These are phyloP conservation scores for Bombus consobrinus DNA, from an alignment of 1,140 invertebrate species.

Conservation along the genomic window DNA sequence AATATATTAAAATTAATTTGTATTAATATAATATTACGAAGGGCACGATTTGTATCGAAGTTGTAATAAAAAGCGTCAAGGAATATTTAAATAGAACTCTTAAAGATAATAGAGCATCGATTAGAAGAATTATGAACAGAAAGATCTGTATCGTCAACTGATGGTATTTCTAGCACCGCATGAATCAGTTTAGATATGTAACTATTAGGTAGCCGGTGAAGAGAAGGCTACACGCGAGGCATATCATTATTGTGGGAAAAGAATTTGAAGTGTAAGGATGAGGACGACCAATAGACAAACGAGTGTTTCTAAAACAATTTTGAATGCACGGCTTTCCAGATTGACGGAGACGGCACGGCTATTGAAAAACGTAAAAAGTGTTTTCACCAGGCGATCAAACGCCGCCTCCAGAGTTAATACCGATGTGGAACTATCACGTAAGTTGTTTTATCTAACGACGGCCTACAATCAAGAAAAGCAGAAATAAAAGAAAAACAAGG, in stretches of 20 bases:
- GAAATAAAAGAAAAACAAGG: background rate
- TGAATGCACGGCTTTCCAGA: constrained; percentile 86
- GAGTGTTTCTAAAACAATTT: constrained; percentile 56
- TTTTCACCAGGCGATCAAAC: constrained; percentile 92
- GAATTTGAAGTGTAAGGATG: constrained; percentile 10
- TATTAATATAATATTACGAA: too few species aligned
- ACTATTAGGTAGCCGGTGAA: constrained; percentile 12
- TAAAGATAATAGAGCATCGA: background rate
- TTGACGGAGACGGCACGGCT: constrained; percentile 97
- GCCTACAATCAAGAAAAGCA: constrained; percentile 13
- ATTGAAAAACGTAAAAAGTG: constrained; percentile 95
- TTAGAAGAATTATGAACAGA: background rate
- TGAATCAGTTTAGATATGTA: constrained; percentile 17
- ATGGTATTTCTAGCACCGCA: constrained; percentile 15
- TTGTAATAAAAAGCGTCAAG: background rate
- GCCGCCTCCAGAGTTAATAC: constrained; percentile 88
- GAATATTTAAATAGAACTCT: too few species aligned
- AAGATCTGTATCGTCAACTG: background rate
- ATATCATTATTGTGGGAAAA: background rate
- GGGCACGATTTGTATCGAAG: background rate
- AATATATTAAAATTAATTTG: too few species aligned
- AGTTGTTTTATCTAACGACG: constrained; percentile 84
- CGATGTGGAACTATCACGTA: constrained; percentile 95
- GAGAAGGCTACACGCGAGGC: constrained; percentile 5
- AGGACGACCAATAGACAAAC: constrained; percentile 12